phyloP scores from a whole-genome alignment of 2,797 vertebrate species.

The Staurois parvus region DNA sequence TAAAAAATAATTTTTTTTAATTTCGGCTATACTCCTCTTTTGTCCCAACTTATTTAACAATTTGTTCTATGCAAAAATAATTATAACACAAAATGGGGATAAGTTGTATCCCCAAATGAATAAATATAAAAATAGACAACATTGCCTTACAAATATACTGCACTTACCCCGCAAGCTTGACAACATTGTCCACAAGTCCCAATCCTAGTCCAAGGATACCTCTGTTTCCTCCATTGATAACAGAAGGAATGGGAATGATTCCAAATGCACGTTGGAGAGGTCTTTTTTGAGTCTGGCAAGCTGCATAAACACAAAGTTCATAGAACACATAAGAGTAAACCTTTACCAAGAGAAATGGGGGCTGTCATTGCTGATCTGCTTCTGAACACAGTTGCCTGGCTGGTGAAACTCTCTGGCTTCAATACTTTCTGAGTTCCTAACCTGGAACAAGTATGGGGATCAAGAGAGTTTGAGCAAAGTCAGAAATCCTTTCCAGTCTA shows the following conservation, averaged over 20 bases:
- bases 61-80: too few relatives aligned
- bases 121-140: neutral
- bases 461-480: neutral
- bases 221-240: slow-evolving; percentile 6
- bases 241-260: slow-evolving; percentile 36
- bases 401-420: neutral
- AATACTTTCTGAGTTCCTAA: neutral
- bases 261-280: slow-evolving; percentile 39
- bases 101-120: neutral
- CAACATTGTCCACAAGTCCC: neutral
- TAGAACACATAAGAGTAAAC: neutral
- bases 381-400: too few relatives aligned
- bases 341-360: neutral
- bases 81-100: too few relatives aligned
- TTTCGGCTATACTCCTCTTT: too few relatives aligned
- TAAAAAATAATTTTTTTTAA: too few relatives aligned
- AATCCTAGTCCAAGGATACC: slow-evolving; percentile 1
- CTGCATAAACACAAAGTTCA: neutral
- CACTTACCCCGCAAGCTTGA: slow-evolving; percentile 33
- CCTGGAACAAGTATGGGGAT: neutral
- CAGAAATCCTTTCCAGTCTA: neutral
- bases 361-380: neutral
- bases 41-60: too few relatives aligned
- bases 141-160: too few relatives aligned
- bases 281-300: slow-evolving; percentile 35